phyloP scores from a whole-genome alignment of 1,140 invertebrate species.

The Ceratina australensis region DNA sequence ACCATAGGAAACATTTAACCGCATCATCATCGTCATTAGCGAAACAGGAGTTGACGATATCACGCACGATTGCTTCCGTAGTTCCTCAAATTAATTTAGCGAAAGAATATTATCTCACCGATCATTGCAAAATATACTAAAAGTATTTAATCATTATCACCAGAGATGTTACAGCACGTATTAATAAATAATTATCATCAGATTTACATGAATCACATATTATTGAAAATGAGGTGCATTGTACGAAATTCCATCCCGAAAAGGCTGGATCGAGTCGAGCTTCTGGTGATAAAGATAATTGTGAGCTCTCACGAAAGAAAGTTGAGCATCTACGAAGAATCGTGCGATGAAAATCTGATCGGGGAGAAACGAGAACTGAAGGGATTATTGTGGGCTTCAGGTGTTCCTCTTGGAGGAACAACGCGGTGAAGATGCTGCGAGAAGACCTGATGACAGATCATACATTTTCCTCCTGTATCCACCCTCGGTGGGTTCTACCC shows the following conservation, averaged over 20 bases:
- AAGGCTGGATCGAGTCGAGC: background rate
- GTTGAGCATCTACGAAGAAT: constrained; percentile 40
- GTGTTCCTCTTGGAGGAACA: constrained; percentile 86
- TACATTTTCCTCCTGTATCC: constrained; percentile 95
- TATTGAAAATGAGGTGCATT: background rate
- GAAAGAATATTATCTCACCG: too few relatives aligned
- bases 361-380: too few relatives aligned
- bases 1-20: background rate
- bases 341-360: constrained; percentile 6
- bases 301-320: background rate
- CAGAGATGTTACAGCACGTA: too few relatives aligned
- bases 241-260: background rate
- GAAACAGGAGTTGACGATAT: background rate
- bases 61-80: constrained; percentile 36
- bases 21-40: constrained; percentile 17
- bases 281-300: background rate
- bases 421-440: constrained; percentile 71
- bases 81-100: constrained; percentile 17
- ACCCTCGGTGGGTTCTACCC: constrained; percentile 85
- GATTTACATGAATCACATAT: too few relatives aligned
- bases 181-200: too few relatives aligned
- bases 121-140: too few relatives aligned
- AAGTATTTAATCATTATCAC: too few relatives aligned
- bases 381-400: constrained; percentile 72
- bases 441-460: constrained; percentile 86